Evolutionary conservation across 1,140 invertebrate genomes (phyloP).

Genomic region (Tetragonula clypearis): DNA sequence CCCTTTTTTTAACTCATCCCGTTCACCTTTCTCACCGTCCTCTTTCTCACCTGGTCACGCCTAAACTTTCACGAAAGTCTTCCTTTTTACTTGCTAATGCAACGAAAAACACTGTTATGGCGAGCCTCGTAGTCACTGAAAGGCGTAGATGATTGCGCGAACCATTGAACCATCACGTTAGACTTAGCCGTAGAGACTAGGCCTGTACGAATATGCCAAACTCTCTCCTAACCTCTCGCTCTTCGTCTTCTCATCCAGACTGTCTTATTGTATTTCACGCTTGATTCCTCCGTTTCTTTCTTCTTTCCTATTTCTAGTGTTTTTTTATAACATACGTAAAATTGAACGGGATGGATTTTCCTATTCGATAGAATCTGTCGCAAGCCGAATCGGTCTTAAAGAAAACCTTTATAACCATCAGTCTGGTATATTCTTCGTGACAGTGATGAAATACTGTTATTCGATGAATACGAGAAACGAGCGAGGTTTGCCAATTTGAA

Average conservation of each 20-base stretch:
- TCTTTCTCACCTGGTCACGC: slow-evolving; percentile 10
- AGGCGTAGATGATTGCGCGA: slow-evolving; percentile 40
- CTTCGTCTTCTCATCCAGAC: background rate
- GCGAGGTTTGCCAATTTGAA: background rate
- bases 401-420: background rate
- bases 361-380: background rate
- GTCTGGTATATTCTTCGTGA: background rate
- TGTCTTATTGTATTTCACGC: background rate
- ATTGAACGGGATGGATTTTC: background rate
- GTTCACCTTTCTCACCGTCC: background rate
- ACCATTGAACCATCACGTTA: slow-evolving; percentile 33
- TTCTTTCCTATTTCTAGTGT: too few species aligned
- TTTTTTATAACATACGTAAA: background rate
- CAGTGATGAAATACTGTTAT: background rate
- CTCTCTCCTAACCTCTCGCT: background rate
- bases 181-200: slow-evolving; percentile 15
- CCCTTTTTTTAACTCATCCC: background rate
- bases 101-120: slow-evolving; percentile 26
- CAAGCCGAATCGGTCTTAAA: background rate
- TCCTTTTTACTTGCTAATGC: slow-evolving; percentile 23
- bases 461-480: background rate
- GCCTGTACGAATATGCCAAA: slow-evolving; percentile 31
- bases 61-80: background rate
- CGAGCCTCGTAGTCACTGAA: slow-evolving; percentile 37
- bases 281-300: background rate